phyloP scores from a whole-genome alignment of 2,797 vertebrate genomes.

The Linurgus olivaceus region DNA sequence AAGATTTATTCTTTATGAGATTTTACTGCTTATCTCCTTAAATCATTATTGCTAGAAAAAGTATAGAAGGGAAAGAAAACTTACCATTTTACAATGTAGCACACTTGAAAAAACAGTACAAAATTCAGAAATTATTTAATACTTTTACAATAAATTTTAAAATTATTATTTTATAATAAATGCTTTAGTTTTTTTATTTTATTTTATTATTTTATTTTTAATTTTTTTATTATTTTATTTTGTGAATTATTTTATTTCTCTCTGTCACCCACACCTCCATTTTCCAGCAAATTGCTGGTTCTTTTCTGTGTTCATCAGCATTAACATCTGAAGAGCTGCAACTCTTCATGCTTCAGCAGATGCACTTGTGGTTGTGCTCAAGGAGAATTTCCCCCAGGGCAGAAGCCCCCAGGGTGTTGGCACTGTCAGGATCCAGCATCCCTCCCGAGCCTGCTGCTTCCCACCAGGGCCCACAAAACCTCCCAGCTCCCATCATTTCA shows the following conservation, averaged over 20 bases:
- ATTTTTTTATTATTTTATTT: too few relatives aligned
- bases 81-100: not conserved
- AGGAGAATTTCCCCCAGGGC: not conserved
- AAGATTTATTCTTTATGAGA: not conserved
- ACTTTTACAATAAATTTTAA: too few relatives aligned
- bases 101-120: rapidly evolving
- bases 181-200: too few relatives aligned
- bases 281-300: not conserved
- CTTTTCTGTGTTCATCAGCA: not conserved
- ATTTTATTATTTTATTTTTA: too few relatives aligned
- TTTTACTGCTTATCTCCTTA: not conserved
- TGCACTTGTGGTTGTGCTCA: not conserved
- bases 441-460: not conserved
- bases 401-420: rapidly evolving
- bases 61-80: not conserved
- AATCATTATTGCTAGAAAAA: not conserved
- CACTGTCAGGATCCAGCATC: not conserved
- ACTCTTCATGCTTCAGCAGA: not conserved
- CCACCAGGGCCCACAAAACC: not conserved
- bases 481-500: not conserved
- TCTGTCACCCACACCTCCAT: not conserved
- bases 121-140: not conserved
- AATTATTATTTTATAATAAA: too few relatives aligned
- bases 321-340: not conserved
- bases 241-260: not conserved